Percentiles rank a stretch among this genome's conserved stretches.
Conservation (phyloP, 2,888 invertebrate genomes). For the Aplocera efformata region DNA sequence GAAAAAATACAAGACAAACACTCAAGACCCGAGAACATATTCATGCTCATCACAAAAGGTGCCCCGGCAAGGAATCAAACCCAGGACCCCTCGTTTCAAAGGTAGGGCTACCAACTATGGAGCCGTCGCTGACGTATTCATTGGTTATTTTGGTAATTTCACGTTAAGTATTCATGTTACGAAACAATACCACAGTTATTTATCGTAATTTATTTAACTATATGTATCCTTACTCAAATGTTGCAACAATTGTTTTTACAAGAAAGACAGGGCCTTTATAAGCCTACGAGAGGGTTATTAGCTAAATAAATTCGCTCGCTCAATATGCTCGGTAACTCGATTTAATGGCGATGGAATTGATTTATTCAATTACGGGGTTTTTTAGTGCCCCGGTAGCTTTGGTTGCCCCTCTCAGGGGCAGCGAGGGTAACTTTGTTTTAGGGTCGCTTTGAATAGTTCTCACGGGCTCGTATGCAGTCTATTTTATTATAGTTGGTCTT, state of each 20-base stretch:
- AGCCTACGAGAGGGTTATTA: constrained; percentile 67
- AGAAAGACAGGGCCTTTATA: constrained; percentile 47
- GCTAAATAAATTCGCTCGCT: constrained; percentile 79
- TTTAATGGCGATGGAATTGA: constrained; percentile 80
- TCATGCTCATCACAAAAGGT: no score
- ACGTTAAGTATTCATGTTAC: no score
- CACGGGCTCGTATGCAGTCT: constrained; percentile 64
- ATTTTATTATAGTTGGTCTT: constrained; percentile 39
- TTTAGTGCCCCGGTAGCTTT: constrained; percentile 68
- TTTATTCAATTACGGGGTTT: constrained; percentile 80
- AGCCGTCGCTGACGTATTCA: no score
- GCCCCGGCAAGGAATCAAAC: no score
- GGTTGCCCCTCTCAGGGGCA: constrained; percentile 8
- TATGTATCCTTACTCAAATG: neutral
- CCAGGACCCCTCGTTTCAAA: no score
- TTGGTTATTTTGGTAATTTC: no score
- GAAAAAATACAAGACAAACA: no score
- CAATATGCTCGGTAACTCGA: constrained; percentile 80
- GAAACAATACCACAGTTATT: no score
- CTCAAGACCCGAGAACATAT: no score
- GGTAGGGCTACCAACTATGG: no score
- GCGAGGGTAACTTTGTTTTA: constrained; percentile 72
- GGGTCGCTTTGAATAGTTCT: constrained; percentile 64
- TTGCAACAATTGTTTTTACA: constrained; percentile 9
- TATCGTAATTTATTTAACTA: no score